Conservation (phyloP, 2,888 invertebrate species). For the Thumatha senex region DNA sequence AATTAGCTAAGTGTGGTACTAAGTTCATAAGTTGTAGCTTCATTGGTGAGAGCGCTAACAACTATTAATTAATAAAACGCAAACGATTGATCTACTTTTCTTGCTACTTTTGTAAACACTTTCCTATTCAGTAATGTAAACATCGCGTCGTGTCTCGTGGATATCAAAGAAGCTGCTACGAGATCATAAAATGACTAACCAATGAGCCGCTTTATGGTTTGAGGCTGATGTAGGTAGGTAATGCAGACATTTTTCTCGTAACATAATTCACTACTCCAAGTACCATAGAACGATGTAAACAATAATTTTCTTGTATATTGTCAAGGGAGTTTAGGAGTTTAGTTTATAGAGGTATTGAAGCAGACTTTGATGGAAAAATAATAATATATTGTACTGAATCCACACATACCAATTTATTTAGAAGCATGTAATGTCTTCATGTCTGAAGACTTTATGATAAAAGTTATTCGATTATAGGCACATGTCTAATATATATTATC, state of each 20-base stretch:
- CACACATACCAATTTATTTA: too few relatives aligned
- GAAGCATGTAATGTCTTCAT: too few relatives aligned
- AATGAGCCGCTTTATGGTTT: constrained; percentile 27
- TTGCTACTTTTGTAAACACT: not conserved
- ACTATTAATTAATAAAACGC: too few relatives aligned
- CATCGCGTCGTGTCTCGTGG: not conserved
- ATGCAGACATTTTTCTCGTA: constrained; percentile 21
- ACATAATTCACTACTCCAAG: constrained; percentile 16
- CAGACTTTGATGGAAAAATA: too few relatives aligned
- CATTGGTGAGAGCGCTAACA: too few relatives aligned
- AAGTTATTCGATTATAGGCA: too few relatives aligned
- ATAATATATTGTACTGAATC: too few relatives aligned
- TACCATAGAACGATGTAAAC: constrained; percentile 15
- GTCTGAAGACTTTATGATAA: too few relatives aligned
- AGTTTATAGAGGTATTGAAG: too few relatives aligned
- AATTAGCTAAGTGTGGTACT: too few relatives aligned
- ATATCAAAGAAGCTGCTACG: constrained; percentile 4
- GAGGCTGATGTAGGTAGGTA: constrained; percentile 9
- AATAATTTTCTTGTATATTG: constrained; percentile 3
- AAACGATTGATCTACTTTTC: not conserved
- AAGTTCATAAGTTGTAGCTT: too few relatives aligned
- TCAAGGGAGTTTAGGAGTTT: not conserved
- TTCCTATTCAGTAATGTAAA: not conserved
- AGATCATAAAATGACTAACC: constrained; percentile 26
- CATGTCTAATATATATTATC: too few relatives aligned